Evolutionary conservation across 2,797 vertebrate species (phyloP), one percentile per base, ranked within the genome.

Genomic region (Arrhamphus sclerolepis): DNA sequence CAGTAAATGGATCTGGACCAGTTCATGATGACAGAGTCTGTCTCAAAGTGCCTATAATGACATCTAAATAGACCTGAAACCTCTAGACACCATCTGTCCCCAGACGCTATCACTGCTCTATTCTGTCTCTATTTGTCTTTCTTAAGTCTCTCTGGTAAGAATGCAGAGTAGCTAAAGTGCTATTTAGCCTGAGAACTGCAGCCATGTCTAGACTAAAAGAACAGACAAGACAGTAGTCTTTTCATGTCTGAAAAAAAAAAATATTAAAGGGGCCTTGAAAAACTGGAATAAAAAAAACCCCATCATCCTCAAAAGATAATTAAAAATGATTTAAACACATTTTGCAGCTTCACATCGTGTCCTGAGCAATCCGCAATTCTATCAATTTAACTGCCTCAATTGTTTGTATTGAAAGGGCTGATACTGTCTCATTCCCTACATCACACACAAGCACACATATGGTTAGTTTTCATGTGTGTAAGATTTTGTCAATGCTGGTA

Each of bases 301-400:
- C n/a, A n/a, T 26, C 24, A 26, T 26, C 24, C 24, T 26, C 24
- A 26, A 26, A 26, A 26, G 24, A 26, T 26, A 6, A n/a, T n/a
- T 26, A 3, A 26, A 26, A 26, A 26, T 26, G 24, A n/a, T n/a
- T 38, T 3, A 14, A 38, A 14, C 34, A 38, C 13, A 38, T 14
- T 14, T 38, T 38, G 7, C 13, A 16, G 2, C 34, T 14, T 38
- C 34, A 38, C 0, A 38, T 14, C 13, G 14, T 14, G 11, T 38
- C 34, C 13, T 14, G 51, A 62, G 70, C 70, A 66, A 78, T 77
- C 81, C 78, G 69, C 54, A 75, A n/a, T 68, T 49, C 56, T 50
- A 61, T 21, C 47, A 56, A 62, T 55, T 73, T 55, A 63, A 66
- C 58, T 51, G 68, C 55, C 42, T 75, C 56, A 60, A 68, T 34